Base-by-base conservation (phyloP, 1,140 invertebrate species). In the Trachymyrmex cornetzi region DNA sequence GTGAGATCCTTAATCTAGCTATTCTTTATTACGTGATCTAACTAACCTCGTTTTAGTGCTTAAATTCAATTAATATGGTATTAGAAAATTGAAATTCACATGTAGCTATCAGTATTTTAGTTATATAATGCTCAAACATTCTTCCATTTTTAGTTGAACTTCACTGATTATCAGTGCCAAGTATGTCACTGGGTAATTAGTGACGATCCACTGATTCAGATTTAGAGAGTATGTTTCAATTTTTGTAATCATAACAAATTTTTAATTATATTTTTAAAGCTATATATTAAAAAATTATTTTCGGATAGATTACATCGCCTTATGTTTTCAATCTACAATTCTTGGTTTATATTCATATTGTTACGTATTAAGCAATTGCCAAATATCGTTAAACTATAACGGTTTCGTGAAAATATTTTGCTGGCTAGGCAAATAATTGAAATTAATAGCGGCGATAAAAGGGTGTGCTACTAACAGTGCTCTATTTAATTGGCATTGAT, bases 401-500 rank as follows among this genome's bases (percentile, higher is more conserved):
- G n/a, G 24, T 19, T 74, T 22, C 38, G 11, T 84, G 69, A 84
- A 81, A 84, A 81, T 81, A 53, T 81, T 81, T 82, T 22, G 55
- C 12, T 19, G 27, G 19, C 7, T 11, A 59, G 24, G 24, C 24
- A 84, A 84, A 84, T 74, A 61, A 84, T 84, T 61, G 38, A 75
- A 84, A 84, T 84, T 84, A 74, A 84, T n/a, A 38, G 50, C 55
- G 19, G 14, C 71, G 38, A 84, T 81, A 81, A 81, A 81, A 71
- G 55, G 30, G 27, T 24, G 55, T 14, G 57, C 44, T 61, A 24
- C 55, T 63, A 74, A 75, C 44, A 2, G 69, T 30, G 80, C 7
- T 75, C 38, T 75, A 63, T 75, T 84, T 84, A 84, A 84, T 75
- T 74, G 55, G n/a, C 80, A 75, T 44, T 75, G 80, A 84, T 84